phyloP scores from a whole-genome alignment of 2,888 invertebrate genomes.

The Drosophila borealis region DNA sequence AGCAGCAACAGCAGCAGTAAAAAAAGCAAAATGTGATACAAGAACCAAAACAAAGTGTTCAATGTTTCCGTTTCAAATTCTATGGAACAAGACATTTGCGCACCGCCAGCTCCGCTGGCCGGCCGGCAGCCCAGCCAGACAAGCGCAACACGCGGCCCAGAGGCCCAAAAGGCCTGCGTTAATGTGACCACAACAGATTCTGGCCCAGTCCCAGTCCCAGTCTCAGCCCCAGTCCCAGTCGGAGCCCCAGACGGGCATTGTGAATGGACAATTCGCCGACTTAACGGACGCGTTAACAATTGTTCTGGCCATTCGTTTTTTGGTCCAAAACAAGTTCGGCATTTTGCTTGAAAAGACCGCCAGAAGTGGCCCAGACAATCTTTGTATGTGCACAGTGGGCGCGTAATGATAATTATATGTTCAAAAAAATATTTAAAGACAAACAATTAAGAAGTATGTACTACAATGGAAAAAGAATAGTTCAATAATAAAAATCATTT shows the following conservation, averaged over 20 bases:
- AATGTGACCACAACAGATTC: slow-evolving; percentile 49
- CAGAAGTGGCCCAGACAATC: slow-evolving; percentile 44
- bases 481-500: no score
- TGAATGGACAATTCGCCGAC: slow-evolving; percentile 64
- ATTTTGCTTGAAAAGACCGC: slow-evolving; percentile 66
- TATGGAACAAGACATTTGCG: slow-evolving; percentile 82
- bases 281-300: slow-evolving; percentile 78
- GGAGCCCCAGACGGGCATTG: slow-evolving; percentile 43
- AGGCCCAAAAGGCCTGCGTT: slow-evolving; percentile 38
- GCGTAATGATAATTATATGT: not conserved
- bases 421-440: not conserved
- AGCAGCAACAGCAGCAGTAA: slow-evolving; percentile 15
- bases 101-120: slow-evolving; percentile 32
- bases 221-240: slow-evolving; percentile 1
- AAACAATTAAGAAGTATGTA: not conserved
- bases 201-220: slow-evolving; percentile 17
- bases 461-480: no score
- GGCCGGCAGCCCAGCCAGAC: slow-evolving; percentile 10
- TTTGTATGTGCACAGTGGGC: slow-evolving; percentile 37
- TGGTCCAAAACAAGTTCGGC: slow-evolving; percentile 73
- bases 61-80: slow-evolving; percentile 84
- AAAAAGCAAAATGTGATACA: slow-evolving; percentile 69
- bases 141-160: slow-evolving; percentile 11
- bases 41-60: slow-evolving; percentile 82
- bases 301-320: slow-evolving; percentile 68